Evolutionary conservation across 2,113 vertebrate species (phyloP), one percentile per base, ranked within the genome.

Genomic region (Sorex fumeus): DNA sequence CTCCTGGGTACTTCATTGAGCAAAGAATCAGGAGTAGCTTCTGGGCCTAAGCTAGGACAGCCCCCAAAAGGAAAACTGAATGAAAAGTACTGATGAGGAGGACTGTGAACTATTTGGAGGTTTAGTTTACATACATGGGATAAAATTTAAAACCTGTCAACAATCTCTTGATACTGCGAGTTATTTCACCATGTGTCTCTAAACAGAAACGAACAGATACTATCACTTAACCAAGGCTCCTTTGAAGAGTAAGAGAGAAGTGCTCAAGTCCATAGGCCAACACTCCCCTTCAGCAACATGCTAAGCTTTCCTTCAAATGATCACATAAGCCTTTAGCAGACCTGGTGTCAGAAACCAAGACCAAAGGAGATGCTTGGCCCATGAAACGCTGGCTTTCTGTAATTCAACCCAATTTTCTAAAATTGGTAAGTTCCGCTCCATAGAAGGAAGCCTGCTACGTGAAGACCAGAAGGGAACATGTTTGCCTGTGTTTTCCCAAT

Each of bases 61-160:
- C 57, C 19, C 57, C 6, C 6, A 15, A 19, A 62, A 62, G 60
- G 57, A 62, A 66, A 30, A 3, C 2, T 66, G 64, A 66, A 62
- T 34, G 75, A 79, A 74, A 93, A 94, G 28, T 30, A 75, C 19
- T 60, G 8, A 84, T 11, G 16, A n/a, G 2, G 6, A 45, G 13
- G 40, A 76, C 15, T 57, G 71, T 5, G 32, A 64, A 62, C 71
- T 85, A 62, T 34, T 45, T 69, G 77, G 75, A 77, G 75, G 11
- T 32, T 85, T 15, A 47, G 30, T 40, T 88, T 16, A 62, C 32
- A 66, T 27, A 80, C 3, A 12, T 1, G 9, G 77, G 30, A 43
- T 40, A 71, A 93, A 95, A 91, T 74, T 77, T 45, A 66, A 84
- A 93, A 84, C 40, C 69, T 13, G 84, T 43, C 36, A 70, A 30